These are phyloP conservation scores for Nyctibius grandis DNA, from an alignment of 2,797 vertebrate genomes.

Conservation along the genomic window DNA sequence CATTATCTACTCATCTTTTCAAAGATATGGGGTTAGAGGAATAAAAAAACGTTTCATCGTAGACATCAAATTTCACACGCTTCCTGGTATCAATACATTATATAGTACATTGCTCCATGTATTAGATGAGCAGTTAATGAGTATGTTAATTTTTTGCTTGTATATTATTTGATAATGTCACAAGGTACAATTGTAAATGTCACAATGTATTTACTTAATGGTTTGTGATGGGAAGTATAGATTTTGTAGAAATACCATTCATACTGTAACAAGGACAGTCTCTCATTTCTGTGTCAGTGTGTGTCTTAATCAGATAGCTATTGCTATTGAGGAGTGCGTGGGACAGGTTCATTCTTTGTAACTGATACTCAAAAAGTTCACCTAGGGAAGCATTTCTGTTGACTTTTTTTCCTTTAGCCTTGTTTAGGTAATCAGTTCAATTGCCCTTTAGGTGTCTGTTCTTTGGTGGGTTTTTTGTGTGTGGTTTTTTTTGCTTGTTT, in stretches of 20 bases:
- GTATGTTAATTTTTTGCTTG: neutral
- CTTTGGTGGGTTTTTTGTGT: neutral
- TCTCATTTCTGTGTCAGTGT: neutral
- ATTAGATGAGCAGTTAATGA: neutral
- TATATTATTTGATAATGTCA: neutral
- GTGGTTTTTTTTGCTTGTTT: neutral
- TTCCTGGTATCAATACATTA: neutral
- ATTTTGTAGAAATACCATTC: neutral
- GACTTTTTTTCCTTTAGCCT: neutral
- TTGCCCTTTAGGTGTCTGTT: neutral
- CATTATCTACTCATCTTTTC: neutral
- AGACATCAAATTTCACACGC: neutral
- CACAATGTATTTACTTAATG: neutral
- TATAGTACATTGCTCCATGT: neutral
- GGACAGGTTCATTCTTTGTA: neutral
- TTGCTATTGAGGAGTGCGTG: neutral
- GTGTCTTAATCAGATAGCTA: neutral
- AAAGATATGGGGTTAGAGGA: fast-evolving
- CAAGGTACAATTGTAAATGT: neutral
- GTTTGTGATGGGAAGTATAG: neutral
- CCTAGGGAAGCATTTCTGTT: neutral
- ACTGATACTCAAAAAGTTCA: neutral
- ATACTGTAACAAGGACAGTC: neutral
- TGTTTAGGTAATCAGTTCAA: neutral
- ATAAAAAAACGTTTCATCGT: neutral